phyloP scores from a whole-genome alignment of 2,113 vertebrate genomes.

The Dryoscopus gambensis region DNA sequence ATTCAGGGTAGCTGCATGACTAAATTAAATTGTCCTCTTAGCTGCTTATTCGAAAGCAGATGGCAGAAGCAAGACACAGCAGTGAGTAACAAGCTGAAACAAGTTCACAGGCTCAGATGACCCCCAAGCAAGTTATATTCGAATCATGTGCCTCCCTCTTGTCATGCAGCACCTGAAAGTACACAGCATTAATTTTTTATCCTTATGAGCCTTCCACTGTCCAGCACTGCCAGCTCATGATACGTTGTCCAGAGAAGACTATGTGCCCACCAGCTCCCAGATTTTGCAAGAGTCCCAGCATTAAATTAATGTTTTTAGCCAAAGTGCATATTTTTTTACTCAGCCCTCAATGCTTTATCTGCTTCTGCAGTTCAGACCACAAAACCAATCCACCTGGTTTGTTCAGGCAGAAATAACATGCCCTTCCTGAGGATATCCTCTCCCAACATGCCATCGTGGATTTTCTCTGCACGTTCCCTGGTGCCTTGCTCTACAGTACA shows the following conservation, averaged over 20 bases:
- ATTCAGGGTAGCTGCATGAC: neutral
- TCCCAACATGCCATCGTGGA: rapidly evolving
- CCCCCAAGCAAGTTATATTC: neutral
- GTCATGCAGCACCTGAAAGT: neutral
- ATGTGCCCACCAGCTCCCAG: rapidly evolving
- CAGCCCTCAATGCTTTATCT: neutral
- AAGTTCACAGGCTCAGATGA: neutral
- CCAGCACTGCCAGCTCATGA: neutral
- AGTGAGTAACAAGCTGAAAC: neutral
- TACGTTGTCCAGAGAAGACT: neutral
- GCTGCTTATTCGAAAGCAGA: neutral
- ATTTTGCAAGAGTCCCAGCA: neutral
- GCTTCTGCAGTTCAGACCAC: neutral
- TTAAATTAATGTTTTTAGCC: neutral
- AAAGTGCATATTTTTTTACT: neutral
- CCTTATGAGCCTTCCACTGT: neutral
- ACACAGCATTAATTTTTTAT: neutral
- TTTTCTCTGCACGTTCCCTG: neutral
- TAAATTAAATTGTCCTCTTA: neutral
- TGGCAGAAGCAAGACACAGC: neutral
- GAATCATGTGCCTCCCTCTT: neutral
- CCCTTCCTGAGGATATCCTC: neutral
- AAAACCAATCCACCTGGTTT: neutral
- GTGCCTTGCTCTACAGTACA: neutral
- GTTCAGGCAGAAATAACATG: neutral